Evolutionary conservation across 2,113 vertebrate genomes (phyloP).

Genomic region (Notarius quadriscutis): DNA sequence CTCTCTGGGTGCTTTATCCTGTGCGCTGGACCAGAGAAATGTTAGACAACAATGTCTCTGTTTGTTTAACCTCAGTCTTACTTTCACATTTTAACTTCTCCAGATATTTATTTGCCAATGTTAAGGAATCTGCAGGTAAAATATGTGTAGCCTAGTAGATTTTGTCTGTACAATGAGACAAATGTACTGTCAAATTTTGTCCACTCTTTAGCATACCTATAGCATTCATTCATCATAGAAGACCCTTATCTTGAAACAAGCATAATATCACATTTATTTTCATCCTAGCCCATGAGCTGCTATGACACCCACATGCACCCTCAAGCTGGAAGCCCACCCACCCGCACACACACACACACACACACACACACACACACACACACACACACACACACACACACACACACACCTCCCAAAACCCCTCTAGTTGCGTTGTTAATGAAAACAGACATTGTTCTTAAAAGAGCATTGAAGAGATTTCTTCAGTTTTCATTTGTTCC

Average conservation of each 20-base stretch:
- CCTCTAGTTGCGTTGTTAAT: not conserved
- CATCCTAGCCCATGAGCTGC: not conserved
- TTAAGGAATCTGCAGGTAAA: not conserved
- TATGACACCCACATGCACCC: not conserved
- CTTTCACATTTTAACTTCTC: not conserved
- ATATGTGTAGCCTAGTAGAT: not conserved
- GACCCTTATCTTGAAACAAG: not conserved
- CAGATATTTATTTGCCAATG: not conserved
- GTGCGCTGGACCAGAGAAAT: not conserved
- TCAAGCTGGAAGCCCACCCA: not conserved
- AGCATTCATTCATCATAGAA: not conserved
- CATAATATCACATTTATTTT: not conserved
- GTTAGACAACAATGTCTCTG: not conserved
- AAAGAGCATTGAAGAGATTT: not conserved
- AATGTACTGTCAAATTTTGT: not conserved
- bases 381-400: too few relatives aligned
- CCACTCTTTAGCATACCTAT: not conserved
- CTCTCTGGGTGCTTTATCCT: not conserved
- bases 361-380: too few relatives aligned
- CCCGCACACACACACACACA: too few relatives aligned
- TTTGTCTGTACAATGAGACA: not conserved
- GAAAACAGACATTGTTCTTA: slow-evolving; percentile 18
- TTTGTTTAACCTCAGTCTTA: not conserved
- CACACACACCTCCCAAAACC: too few relatives aligned
- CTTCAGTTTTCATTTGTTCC: not conserved